Conservation (phyloP, 1,140 invertebrate species). For the Drosophila sturtevanti region DNA sequence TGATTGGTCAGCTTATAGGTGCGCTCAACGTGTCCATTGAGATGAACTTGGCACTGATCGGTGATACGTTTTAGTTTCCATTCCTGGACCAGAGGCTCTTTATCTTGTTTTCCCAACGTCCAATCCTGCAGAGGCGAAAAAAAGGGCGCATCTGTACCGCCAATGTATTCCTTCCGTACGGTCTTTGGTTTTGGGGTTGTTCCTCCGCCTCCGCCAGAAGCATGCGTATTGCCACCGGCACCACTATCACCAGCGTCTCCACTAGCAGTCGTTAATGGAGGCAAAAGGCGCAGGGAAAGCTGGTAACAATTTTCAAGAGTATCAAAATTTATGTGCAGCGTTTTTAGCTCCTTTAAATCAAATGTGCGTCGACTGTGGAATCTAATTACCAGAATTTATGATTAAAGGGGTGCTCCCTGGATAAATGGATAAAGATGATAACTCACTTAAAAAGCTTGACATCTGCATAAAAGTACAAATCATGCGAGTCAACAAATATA, state of each 20-base stretch:
- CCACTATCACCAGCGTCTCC: conserved; percentile 18
- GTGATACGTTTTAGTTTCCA: conserved; percentile 79
- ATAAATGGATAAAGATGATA: conserved; percentile 20
- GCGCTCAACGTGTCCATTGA: conserved; percentile 52
- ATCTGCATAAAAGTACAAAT: conserved; percentile 76
- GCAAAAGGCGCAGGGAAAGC: conserved; percentile 62
- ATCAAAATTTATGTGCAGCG: conserved; percentile 64
- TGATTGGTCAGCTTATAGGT: conserved; percentile 52
- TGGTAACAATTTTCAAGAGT: conserved; percentile 53
- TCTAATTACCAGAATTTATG: conserved; percentile 34
- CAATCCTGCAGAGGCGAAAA: background rate
- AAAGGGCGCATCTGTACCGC: conserved; percentile 35
- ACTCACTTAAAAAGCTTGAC: conserved; percentile 75
- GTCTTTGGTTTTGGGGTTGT: conserved; percentile 61
- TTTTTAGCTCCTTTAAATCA: conserved; percentile 71
- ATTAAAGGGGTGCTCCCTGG: conserved; percentile 9
- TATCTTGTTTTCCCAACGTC: conserved; percentile 26
- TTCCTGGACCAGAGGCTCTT: conserved; percentile 58
- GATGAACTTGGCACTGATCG: conserved; percentile 66
- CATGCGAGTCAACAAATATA: conserved; percentile 71
- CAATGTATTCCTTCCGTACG: conserved; percentile 56
- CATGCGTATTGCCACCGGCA: background rate
- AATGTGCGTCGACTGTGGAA: conserved; percentile 69
- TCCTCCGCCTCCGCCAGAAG: conserved; percentile 21
- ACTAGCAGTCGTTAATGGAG: conserved; percentile 29